Evolutionary conservation across 2,797 vertebrate species (phyloP), one percentile per base, ranked within the genome.

Genomic region (Chelmon rostratus): DNA sequence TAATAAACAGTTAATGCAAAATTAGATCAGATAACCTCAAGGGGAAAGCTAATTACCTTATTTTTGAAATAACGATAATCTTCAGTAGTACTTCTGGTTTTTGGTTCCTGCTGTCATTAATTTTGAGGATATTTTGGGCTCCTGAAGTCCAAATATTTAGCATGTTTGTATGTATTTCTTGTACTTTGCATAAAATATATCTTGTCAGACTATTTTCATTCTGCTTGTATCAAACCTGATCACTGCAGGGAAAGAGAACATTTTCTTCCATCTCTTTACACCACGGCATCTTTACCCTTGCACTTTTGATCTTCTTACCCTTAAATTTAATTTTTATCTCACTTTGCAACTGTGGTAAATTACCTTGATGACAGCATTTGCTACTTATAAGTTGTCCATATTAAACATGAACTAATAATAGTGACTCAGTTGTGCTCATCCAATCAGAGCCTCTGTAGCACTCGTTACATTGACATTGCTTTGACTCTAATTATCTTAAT

Each of bases 1-100:
- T 88, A 93, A 90, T 93, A 92, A 94, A 92, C 90, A 88, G 89
- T 89, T 92, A 89, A 89, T 87, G 72, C 69, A 88, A 81, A 92
- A 91, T 94, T 87, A 89, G 86, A 92, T 88, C 88, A 84, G 89
- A 92, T 88, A 85, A 88, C 88, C 90, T 71, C 1, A 25, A 78
- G 84, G 85, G 85, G 57, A 68, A 79, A 61, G 79, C 83, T 93
- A 91, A 93, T 95, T 87, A 93, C 79, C 85, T 83, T 94, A 66
- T 84, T 91, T 86, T 73, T 89, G 57, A 89, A 90, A 80, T 81
- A 82, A 86, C 68, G n/a, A 69, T 89, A 84, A 89, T 89, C 83
- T 85, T 85, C 82, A 81, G 85, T 78, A 65, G 85, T 73, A 80
- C 88, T 89, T 90, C 89, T 91, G 91, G 74, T 80, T 66, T 68